Evolutionary conservation across 2,888 invertebrate genomes (phyloP), one percentile per base, ranked within the genome.

Genomic region (Limenitis camilla): DNA sequence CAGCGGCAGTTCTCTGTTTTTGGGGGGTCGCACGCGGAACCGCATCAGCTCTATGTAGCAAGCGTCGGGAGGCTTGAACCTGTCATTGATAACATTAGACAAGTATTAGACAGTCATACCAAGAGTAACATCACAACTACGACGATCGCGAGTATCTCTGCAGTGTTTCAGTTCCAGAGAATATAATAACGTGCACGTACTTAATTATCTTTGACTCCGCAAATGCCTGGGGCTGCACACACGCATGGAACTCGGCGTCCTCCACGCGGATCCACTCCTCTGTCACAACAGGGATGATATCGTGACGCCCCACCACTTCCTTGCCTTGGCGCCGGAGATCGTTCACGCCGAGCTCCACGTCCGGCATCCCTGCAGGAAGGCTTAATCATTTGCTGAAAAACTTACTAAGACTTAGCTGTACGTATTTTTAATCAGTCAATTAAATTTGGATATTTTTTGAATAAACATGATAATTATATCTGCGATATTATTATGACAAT

Each of bases 251-350:
- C 79, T 98, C 97, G 0, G 96, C 92, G 44, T 93, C 91, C 85
- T 99, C 98, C 49, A 99, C 90, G 38, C 97, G 92, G 72, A 99
- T 99, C 99, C 99, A 99, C 84, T 99, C 97, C 84, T 99, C 99
- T 0, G 99, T 99, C 57, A 95, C 95, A 11, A 97, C 96, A 27
- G 99, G 99, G 75, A 99, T 97, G 77, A 99, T 99, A 84, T 99
- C 99, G 81, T 98, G 98, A 4, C 99, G 90, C 0, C 99, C 98
- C 1, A 99, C 99, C 48, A 99, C 98, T 89, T 99, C 99, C 81
- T 94, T 94, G n/a, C 99, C 99, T 81, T 98, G 96, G n/a, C 98
- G 90, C 79, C 96, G 91, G 90, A 97, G 91, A 82, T 99, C 99
- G 81, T 99, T 99, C 52, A 99, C 92, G 4, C 99, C 99, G 64